A percentile compares a stretch with the other conserved stretches of the same genome.
phyloP scores from a whole-genome alignment of 2,797 vertebrate genomes.

The Sebastes vulpes region DNA sequence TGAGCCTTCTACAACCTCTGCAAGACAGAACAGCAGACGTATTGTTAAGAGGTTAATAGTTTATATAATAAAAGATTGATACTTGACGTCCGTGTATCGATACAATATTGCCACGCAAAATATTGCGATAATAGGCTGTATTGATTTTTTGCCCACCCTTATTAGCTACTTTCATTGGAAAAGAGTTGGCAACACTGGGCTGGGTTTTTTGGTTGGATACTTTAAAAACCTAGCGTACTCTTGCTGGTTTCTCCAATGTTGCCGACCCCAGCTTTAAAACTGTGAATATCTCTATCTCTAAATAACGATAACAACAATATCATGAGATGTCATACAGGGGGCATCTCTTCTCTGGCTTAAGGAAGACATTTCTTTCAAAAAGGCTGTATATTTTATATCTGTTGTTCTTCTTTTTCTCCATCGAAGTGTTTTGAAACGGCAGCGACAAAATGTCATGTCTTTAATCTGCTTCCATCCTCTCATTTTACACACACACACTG shows the following conservation, averaged over 20 bases:
- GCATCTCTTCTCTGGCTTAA: conserved; percentile 6
- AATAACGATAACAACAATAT: background rate
- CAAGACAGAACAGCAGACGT: too few species aligned
- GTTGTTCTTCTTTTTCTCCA: conserved; percentile 9
- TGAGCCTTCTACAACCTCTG: too few species aligned
- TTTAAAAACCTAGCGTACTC: background rate
- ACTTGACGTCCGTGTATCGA: too few species aligned
- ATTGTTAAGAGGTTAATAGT: too few species aligned
- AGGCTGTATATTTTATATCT: conserved; percentile 4
- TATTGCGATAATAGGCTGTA: too few species aligned
- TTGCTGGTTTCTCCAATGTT: background rate
- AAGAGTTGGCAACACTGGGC: background rate
- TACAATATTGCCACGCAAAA: too few species aligned
- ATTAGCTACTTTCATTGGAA: background rate
- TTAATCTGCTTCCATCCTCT: conserved; percentile 44
- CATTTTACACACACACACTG: conserved; percentile 20
- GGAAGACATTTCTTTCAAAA: conserved; percentile 5
- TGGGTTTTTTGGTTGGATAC: background rate
- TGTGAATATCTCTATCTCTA: background rate
- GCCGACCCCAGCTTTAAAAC: background rate
- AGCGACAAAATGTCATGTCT: conserved; percentile 43
- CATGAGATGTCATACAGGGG: background rate
- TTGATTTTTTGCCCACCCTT: too few species aligned
- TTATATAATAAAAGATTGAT: too few species aligned
- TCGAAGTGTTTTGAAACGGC: conserved; percentile 30